Conservation (phyloP, 2,113 vertebrate species). For the Pedionomus torquatus region DNA sequence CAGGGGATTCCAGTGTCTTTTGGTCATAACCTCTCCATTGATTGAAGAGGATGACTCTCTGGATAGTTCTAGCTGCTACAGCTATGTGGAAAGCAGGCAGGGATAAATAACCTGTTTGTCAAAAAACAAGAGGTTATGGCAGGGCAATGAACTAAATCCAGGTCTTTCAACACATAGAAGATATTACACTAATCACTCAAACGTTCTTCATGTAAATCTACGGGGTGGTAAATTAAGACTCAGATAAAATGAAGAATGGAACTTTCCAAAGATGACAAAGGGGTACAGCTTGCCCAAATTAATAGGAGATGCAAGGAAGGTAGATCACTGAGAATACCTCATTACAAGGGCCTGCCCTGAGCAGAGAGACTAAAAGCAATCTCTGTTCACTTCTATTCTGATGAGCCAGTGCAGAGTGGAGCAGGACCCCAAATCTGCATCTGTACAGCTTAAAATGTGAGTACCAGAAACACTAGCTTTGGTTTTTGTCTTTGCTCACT, state of each 20-base stretch:
- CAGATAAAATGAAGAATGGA: not conserved
- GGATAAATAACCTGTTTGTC: not conserved
- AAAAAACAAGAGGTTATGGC: not conserved
- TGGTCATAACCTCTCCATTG: not conserved
- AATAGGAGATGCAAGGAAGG: not conserved
- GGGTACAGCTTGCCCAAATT: not conserved
- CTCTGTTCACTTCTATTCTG: not conserved
- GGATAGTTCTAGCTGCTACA: not conserved
- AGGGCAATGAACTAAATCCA: not conserved
- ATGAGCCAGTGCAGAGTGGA: not conserved
- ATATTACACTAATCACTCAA: not conserved
- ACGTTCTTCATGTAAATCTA: not conserved
- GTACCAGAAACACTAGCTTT: not conserved
- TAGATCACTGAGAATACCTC: not conserved
- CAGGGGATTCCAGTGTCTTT: not conserved
- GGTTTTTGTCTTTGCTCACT: not conserved
- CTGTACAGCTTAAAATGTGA: not conserved
- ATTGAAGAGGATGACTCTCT: not conserved
- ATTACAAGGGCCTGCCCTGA: not conserved
- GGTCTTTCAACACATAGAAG: not conserved
- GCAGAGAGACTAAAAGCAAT: not conserved
- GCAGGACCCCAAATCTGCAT: not conserved
- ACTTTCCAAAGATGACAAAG: not conserved
- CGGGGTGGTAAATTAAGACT: not conserved
- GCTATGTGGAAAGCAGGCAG: not conserved